Base-by-base conservation (phyloP, 2,797 vertebrate species). In the Melanogrammus aeglefinus region DNA sequence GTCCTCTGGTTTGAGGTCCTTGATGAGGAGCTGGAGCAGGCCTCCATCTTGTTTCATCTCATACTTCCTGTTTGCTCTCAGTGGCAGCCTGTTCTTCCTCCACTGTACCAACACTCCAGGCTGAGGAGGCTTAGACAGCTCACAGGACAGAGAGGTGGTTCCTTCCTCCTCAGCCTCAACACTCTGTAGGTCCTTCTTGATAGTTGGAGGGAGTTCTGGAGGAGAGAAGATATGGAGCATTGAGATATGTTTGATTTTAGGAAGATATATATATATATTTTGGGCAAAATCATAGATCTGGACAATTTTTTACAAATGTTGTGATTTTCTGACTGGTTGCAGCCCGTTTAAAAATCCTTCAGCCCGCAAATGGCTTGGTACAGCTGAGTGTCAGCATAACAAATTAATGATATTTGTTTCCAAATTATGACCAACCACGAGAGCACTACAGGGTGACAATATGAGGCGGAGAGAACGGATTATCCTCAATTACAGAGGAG, bases 71-170 rank as follows among this genome's bases (percentile, higher is more conserved):
- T 94, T 88, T 2, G 92, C 83, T 74, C 88, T 90, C 81, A 96
- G 86, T 21, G 51, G 24, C 29, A 94, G 91, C 0, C 85, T 85
- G 3, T 91, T 94, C 86, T 93, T 96, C 83, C 92, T 85, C 95
- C 95, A 96, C 73, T 74, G 73, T n/a, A 74, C 18, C 73, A 74
- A 85, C 0, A 83, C 74, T 0, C 83, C 85, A 81, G 92, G 90
- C 0, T 84, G 85, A 0, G 92, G 93, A 13, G 92, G 90, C 0
- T 84, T 95, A 69, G 96, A 96, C 74, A 96, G 82, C 83, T 96
- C 87, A 86, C 93, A 93, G 73, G 5, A 39, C 66, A 94, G 78
- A 24, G 84, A 87, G 16, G 80, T 85, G 1, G 82, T 39, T 21
- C 72, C 80, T 21, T 88, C 91, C 39, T 94, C 93, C n/a, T 92